Conservation (phyloP, 2,888 invertebrate species). For the Charanyca ferruginea region DNA sequence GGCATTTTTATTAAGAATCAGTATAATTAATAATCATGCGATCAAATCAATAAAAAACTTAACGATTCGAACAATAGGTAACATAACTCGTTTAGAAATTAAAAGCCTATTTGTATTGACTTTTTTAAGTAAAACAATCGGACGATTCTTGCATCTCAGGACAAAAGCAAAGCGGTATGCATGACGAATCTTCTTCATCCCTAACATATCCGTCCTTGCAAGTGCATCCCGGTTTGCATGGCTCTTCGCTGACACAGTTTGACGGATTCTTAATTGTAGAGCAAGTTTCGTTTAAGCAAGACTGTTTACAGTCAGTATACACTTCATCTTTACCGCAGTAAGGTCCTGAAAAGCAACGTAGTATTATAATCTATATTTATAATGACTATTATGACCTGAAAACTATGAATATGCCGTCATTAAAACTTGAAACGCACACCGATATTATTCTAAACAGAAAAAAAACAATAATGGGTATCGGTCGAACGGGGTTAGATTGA, state of each 20-base stretch:
- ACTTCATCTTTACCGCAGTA: conserved; percentile 13
- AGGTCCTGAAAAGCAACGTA: conserved; percentile 8
- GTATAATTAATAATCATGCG: background rate
- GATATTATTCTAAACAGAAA: no score
- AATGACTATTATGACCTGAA: no score
- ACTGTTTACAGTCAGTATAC: conserved; percentile 17
- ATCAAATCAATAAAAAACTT: no score
- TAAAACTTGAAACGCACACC: no score
- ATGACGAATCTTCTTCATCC: background rate
- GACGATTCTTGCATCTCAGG: conserved; percentile 5
- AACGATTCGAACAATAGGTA: no score
- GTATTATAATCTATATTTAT: background rate
- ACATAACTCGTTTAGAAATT: background rate
- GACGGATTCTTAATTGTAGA: background rate
- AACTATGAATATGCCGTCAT: no score
- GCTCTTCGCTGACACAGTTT: conserved; percentile 4
- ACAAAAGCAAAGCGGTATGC: conserved; percentile 23
- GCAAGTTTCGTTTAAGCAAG: conserved; percentile 34
- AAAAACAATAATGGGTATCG: no score
- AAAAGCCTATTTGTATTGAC: background rate
- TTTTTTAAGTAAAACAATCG: conserved; percentile 2
- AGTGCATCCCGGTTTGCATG: conserved; percentile 27
- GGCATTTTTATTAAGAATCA: background rate
- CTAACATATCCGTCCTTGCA: conserved; percentile 31
- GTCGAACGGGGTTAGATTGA: no score